Conservation (phyloP, 2,888 invertebrate species). For the Rhagophthalmus giganteus region DNA sequence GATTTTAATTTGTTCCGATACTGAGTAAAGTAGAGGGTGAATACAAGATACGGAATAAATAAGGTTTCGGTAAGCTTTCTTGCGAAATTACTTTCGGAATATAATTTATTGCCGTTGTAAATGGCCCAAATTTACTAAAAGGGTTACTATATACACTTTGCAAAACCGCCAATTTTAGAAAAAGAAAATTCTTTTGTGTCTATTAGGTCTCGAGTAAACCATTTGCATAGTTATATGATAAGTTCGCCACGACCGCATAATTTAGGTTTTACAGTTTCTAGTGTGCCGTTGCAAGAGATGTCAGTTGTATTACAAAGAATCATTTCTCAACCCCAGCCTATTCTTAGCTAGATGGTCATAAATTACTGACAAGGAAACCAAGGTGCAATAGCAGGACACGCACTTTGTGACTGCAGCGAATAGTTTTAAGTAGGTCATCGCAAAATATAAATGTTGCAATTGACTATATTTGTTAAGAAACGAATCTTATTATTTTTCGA, state of each 20-base stretch:
- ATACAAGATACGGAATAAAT: slow-evolving; percentile 13
- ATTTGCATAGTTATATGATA: slow-evolving; percentile 22
- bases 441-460: slow-evolving; percentile 2
- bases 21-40: slow-evolving; percentile 22
- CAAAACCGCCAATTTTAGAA: slow-evolving; percentile 24
- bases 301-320: slow-evolving; percentile 35
- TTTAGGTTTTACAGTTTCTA: slow-evolving; percentile 26
- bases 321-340: slow-evolving; percentile 44
- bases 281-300: slow-evolving; percentile 25
- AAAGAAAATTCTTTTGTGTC: slow-evolving; percentile 12
- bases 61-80: slow-evolving; percentile 14
- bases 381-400: slow-evolving; percentile 41
- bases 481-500: too few species aligned
- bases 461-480: too few species aligned
- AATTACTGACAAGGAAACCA: slow-evolving; percentile 43
- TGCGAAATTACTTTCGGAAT: slow-evolving; percentile 13
- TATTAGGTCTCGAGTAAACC: slow-evolving; percentile 4
- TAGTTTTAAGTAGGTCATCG: slow-evolving; percentile 40
- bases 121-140: slow-evolving; percentile 29
- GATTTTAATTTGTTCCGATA: slow-evolving; percentile 51
- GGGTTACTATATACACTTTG: slow-evolving; percentile 22
- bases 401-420: slow-evolving; percentile 35
- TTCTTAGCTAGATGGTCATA: slow-evolving; percentile 43
- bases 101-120: slow-evolving; percentile 26
- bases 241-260: slow-evolving; percentile 32